Evolutionary conservation across 2,113 vertebrate species (phyloP).

Genomic region (Thalassoma bifasciatum): DNA sequence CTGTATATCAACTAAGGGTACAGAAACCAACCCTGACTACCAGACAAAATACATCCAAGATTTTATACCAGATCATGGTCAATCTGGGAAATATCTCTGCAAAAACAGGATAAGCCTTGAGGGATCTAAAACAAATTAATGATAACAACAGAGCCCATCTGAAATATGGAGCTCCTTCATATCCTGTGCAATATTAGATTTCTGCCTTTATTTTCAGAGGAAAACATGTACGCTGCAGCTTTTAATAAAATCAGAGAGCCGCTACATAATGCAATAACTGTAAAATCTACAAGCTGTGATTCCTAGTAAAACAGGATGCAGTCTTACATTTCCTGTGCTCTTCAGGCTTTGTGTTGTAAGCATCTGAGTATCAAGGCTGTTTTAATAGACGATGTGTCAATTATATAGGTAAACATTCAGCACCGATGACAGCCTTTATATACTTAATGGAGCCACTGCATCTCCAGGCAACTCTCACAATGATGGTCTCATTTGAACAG

Average conservation of each 20-base stretch:
- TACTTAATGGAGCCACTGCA: background rate
- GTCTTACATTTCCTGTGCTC: conserved; percentile 37
- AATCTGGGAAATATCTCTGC: conserved; percentile 62
- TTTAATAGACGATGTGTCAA: background rate
- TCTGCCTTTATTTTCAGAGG: conserved; percentile 46
- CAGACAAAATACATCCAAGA: conserved; percentile 51
- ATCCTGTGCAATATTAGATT: conserved; percentile 72
- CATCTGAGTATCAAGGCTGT: conserved; percentile 11
- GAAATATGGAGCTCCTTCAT: conserved; percentile 62
- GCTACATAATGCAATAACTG: conserved; percentile 50
- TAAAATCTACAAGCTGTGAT: conserved; percentile 38
- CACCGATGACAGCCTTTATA: conserved; percentile 9
- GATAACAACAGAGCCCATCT: conserved; percentile 60
- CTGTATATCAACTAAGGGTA: conserved; percentile 12
- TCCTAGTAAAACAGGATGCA: conserved; percentile 50
- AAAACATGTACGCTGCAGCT: conserved; percentile 42
- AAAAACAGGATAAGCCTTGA: conserved; percentile 64
- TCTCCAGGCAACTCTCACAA: background rate
- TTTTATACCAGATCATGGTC: conserved; percentile 37
- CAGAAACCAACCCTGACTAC: conserved; percentile 23
- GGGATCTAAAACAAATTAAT: conserved; percentile 69
- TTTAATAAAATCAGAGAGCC: conserved; percentile 57
- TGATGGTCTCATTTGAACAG: background rate
- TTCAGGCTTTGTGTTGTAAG: background rate
- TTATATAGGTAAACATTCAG: background rate